Conservation (phyloP, 2,888 invertebrate species). For the Nemotelus pantherinus region DNA sequence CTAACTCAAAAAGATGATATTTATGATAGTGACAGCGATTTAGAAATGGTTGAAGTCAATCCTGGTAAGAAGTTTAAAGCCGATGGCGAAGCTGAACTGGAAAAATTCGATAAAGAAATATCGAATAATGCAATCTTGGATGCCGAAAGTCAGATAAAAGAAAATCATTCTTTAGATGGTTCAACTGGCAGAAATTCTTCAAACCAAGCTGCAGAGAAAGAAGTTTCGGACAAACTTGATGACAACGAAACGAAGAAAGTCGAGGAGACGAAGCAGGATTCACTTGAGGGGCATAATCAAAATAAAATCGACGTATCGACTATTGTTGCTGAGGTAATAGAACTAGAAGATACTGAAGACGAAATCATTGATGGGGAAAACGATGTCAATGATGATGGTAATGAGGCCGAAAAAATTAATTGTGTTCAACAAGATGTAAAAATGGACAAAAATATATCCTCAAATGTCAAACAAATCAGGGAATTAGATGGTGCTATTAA, state of each 20-base stretch:
- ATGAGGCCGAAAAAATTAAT: too few relatives aligned
- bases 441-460: too few relatives aligned
- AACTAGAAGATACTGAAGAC: too few relatives aligned
- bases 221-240: not conserved
- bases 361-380: too few relatives aligned
- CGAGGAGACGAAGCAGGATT: constrained; percentile 10
- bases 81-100: not conserved
- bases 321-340: too few relatives aligned
- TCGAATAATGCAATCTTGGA: constrained; percentile 55
- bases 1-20: constrained; percentile 14
- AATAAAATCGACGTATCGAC: too few relatives aligned
- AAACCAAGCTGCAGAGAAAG: not conserved
- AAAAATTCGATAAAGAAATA: constrained; percentile 51
- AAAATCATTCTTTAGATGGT: constrained; percentile 46
- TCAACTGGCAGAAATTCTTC: not conserved
- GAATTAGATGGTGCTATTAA: too few relatives aligned
- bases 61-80: constrained; percentile 34
- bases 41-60: constrained; percentile 28
- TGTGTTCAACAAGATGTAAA: too few relatives aligned
- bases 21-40: constrained; percentile 20
- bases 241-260: constrained; percentile 55
- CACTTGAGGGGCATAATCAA: too few relatives aligned
- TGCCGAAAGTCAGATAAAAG: constrained; percentile 56
- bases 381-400: too few relatives aligned
- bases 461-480: too few relatives aligned